A percentile compares a stretch with the other conserved stretches of the same genome.
These are phyloP conservation scores for Luffia ferchaultella DNA, from an alignment of 2,888 invertebrate species.

Conservation along the genomic window DNA sequence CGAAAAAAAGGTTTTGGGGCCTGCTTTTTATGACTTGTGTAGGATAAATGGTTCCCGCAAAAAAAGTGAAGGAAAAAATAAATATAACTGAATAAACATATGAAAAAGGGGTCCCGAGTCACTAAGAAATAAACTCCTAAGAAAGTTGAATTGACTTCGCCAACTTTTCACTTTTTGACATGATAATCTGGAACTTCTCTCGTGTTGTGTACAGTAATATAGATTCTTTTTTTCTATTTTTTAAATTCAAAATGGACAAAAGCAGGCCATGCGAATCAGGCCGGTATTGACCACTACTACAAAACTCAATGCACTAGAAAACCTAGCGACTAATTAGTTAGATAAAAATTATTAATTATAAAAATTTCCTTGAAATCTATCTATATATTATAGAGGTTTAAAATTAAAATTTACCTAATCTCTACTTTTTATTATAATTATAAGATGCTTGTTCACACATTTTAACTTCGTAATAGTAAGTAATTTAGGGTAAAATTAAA, in stretches of 20 bases:
- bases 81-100: too few species aligned
- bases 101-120: too few species aligned
- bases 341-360: constrained; percentile 51
- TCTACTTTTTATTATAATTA: constrained; percentile 53
- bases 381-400: constrained; percentile 33
- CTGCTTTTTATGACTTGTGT: too few species aligned
- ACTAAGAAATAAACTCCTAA: too few species aligned
- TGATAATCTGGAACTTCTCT: too few species aligned
- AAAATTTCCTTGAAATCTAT: constrained; percentile 63
- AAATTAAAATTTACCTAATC: constrained; percentile 53
- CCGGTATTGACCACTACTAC: constrained; percentile 54
- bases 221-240: not conserved
- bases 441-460: constrained; percentile 66
- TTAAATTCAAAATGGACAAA: not conserved
- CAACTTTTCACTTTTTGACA: too few species aligned
- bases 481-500: constrained; percentile 17
- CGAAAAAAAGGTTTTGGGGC: too few species aligned
- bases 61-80: too few species aligned
- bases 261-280: constrained; percentile 8
- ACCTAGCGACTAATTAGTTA: constrained; percentile 36
- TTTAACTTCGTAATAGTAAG: constrained; percentile 62
- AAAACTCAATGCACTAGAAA: not conserved
- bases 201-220: too few species aligned
- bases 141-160: too few species aligned
- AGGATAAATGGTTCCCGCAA: too few species aligned